Percentiles rank a stretch among this genome's conserved stretches.
These are phyloP conservation scores for Torymus tubicola DNA, from an alignment of 2,888 invertebrate species.

Conservation along the genomic window DNA sequence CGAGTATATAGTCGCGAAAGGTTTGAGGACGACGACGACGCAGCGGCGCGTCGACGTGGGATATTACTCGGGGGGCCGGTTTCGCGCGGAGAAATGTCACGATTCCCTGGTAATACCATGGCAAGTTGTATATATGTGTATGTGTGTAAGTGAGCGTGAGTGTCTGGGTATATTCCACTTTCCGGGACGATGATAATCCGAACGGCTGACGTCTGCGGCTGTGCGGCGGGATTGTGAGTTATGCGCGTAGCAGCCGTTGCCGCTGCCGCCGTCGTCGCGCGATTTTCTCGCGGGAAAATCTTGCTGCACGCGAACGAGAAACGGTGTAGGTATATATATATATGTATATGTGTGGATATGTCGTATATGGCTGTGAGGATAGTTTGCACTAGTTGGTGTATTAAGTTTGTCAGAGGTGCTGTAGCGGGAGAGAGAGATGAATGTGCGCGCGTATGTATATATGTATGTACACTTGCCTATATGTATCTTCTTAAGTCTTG, in stretches of 20 bases:
- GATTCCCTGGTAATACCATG: constrained; percentile 22
- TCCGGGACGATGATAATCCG: constrained; percentile 8
- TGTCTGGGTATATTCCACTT: constrained; percentile 3
- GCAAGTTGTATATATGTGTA: not conserved
- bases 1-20: no score
- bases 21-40: no score
- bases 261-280: not conserved
- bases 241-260: not conserved
- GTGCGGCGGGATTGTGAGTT: not conserved
- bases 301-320: not conserved
- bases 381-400: not conserved
- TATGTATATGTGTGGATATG: not conserved
- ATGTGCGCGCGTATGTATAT: not conserved
- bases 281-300: constrained; percentile 1
- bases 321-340: not conserved
- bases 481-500: no score
- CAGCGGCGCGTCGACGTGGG: not conserved
- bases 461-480: no score
- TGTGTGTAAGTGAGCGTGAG: no score
- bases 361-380: not conserved
- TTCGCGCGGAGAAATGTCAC: constrained; percentile 23
- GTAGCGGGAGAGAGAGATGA: not conserved
- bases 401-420: constrained; percentile 1
- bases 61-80: constrained; percentile 6
- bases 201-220: not conserved